Evolutionary conservation across 1,140 invertebrate species (phyloP).

Genomic region (Drosophila subobscura): DNA sequence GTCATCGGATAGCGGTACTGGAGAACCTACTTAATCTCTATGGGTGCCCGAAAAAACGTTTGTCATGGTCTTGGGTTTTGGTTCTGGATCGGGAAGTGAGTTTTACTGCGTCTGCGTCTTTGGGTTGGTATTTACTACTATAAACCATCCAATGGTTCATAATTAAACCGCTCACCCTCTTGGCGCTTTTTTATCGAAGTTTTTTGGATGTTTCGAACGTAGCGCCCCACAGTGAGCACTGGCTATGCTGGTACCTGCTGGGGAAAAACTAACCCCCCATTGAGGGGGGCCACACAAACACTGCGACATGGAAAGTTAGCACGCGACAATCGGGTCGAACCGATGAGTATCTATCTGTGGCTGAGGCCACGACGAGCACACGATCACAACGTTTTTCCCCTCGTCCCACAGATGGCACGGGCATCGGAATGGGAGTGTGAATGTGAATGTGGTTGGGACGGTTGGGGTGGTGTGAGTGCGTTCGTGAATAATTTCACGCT

Average conservation of each 20-base stretch:
- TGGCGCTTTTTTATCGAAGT: constrained; percentile 16
- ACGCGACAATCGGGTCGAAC: too few relatives aligned
- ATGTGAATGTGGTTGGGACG: not conserved
- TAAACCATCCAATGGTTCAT: constrained; percentile 7
- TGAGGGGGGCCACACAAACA: too few relatives aligned
- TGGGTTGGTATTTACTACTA: constrained; percentile 41
- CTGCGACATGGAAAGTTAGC: too few relatives aligned
- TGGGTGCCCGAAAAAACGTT: constrained; percentile 18
- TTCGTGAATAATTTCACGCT: constrained; percentile 59
- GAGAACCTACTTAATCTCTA: constrained; percentile 19
- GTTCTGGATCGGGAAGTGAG: constrained; percentile 22
- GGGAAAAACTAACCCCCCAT: too few relatives aligned
- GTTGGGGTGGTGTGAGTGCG: not conserved
- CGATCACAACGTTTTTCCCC: too few relatives aligned
- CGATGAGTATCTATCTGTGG: too few relatives aligned
- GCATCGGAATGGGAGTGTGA: not conserved
- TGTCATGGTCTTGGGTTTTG: constrained; percentile 28
- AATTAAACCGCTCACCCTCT: not conserved
- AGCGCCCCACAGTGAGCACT: constrained; percentile 3
- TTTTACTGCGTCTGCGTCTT: constrained; percentile 39
- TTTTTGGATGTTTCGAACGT: not conserved
- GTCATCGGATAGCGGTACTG: constrained; percentile 10
- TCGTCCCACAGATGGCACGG: too few relatives aligned
- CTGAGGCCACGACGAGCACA: too few relatives aligned
- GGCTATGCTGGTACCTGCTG: not conserved